phyloP scores from a whole-genome alignment of 2,888 invertebrate genomes.

The Clitarchus hookeri region DNA sequence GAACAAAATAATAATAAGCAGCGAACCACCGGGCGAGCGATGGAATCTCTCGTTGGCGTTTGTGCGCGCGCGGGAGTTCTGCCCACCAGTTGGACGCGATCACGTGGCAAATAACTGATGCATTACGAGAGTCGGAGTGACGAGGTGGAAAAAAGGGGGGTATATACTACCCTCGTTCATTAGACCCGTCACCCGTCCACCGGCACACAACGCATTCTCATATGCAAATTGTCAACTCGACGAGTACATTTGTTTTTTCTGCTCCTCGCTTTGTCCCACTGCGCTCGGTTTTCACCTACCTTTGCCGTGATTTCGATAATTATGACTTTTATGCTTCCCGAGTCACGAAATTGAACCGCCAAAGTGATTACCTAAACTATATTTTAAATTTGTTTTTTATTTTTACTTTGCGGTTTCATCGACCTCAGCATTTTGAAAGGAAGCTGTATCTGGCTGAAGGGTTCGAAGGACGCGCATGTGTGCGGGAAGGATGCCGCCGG shows the following conservation, averaged over 20 bases:
- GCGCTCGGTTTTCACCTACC: neutral
- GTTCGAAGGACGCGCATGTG: too few relatives aligned
- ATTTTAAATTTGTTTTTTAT: too few relatives aligned
- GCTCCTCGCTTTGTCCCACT: neutral
- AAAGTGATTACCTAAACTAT: too few relatives aligned
- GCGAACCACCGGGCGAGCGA: neutral
- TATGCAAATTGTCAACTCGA: constrained; percentile 19
- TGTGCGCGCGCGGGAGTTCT: too few relatives aligned
- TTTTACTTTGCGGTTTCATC: too few relatives aligned
- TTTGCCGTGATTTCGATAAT: neutral
- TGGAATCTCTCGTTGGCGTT: neutral
- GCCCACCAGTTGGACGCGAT: neutral
- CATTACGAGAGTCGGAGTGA: neutral
- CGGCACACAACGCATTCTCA: neutral
- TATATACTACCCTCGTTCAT: neutral
- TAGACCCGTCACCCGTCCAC: neutral
- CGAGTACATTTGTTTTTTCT: neutral
- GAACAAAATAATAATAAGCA: neutral
- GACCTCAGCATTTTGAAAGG: too few relatives aligned
- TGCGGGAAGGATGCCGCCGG: too few relatives aligned
- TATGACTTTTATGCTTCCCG: neutral
- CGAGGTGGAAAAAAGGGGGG: neutral
- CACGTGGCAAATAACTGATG: neutral
- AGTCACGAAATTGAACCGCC: too few relatives aligned
- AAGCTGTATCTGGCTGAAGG: too few relatives aligned